Evolutionary conservation across 2,113 vertebrate genomes (phyloP).

Genomic region (Nesospiza acunhae): DNA sequence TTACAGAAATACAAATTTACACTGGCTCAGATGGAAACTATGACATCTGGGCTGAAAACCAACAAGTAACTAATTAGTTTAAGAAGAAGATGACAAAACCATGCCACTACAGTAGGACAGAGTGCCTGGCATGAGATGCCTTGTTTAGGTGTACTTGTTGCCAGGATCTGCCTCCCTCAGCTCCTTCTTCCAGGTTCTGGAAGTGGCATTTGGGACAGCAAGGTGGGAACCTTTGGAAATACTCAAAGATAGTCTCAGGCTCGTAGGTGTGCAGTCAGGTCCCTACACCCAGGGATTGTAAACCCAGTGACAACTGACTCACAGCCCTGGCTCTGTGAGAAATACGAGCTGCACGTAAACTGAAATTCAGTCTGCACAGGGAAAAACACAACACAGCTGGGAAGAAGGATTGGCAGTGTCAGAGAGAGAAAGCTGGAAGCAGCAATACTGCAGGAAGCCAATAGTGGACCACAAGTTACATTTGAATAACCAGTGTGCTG

Average conservation of each 20-base stretch:
- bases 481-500: neutral
- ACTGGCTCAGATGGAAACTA: neutral
- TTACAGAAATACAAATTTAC: slow-evolving; percentile 40
- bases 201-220: neutral
- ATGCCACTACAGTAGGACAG: neutral
- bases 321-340: neutral
- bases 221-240: neutral
- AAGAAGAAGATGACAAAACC: neutral
- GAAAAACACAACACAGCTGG: slow-evolving; percentile 15
- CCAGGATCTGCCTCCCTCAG: neutral
- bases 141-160: neutral
- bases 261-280: neutral
- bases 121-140: neutral
- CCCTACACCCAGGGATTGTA: neutral
- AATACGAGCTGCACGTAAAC: neutral
- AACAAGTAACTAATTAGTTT: neutral
- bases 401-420: neutral
- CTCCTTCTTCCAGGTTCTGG: neutral
- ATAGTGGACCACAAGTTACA: neutral
- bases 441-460: slow-evolving; percentile 9
- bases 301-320: slow-evolving; percentile 7
- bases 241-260: neutral
- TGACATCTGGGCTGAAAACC: slow-evolving; percentile 28
- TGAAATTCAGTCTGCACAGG: neutral
- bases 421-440: slow-evolving; percentile 30